Evolutionary conservation across 1,140 invertebrate species (phyloP).

Genomic region (Eurosta solidaginis): DNA sequence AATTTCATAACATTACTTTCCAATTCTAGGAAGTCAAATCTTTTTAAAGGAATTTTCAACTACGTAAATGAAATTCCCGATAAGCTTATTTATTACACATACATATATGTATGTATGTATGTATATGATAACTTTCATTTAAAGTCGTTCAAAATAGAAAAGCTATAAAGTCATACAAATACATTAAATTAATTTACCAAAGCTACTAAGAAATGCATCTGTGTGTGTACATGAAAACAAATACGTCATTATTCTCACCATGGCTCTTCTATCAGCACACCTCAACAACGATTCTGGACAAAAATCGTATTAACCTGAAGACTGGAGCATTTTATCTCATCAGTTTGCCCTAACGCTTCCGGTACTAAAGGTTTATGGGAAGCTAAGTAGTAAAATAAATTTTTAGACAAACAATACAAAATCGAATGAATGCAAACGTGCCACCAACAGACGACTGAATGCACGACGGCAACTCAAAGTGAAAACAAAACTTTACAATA

Average conservation of each 20-base stretch:
- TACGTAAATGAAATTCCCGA: too few species aligned
- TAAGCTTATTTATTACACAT: too few species aligned
- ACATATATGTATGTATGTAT: too few species aligned
- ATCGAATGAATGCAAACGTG: slow-evolving; percentile 22
- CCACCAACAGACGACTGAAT: slow-evolving; percentile 8
- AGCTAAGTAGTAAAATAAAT: slow-evolving; percentile 15
- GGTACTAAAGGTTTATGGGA: neutral
- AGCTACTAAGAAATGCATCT: neutral
- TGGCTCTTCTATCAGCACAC: neutral
- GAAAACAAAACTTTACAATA: slow-evolving; percentile 12
- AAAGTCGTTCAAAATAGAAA: too few species aligned
- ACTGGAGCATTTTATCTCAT: neutral
- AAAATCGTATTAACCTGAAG: neutral
- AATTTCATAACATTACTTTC: too few species aligned
- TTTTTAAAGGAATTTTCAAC: too few species aligned
- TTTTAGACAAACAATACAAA: slow-evolving; percentile 4
- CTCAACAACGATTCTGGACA: neutral
- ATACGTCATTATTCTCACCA: neutral
- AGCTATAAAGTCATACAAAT: neutral
- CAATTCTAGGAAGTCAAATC: too few species aligned
- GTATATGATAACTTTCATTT: too few species aligned
- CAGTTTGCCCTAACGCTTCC: neutral
- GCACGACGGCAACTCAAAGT: neutral
- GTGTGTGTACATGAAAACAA: neutral
- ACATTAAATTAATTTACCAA: neutral